phyloP scores from a whole-genome alignment of 2,888 invertebrate genomes.

The Andricus curvator region DNA sequence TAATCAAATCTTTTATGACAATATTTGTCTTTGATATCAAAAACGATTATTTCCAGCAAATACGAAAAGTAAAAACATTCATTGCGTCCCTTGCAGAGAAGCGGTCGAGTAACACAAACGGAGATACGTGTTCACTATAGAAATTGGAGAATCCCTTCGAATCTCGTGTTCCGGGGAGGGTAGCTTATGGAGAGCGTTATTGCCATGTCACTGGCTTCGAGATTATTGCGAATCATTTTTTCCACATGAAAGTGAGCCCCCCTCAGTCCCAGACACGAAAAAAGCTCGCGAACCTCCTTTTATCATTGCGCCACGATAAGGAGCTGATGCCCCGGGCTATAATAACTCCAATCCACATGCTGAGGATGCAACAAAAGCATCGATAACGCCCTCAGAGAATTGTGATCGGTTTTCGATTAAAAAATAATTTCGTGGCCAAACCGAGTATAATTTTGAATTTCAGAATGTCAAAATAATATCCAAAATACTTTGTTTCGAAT shows the following conservation, averaged over 20 bases:
- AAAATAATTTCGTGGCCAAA: neutral
- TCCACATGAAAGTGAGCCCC: constrained; percentile 70
- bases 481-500: neutral
- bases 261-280: constrained; percentile 38
- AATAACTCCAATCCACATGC: constrained; percentile 51
- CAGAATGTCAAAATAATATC: neutral
- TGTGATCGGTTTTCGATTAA: neutral
- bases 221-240: constrained; percentile 75
- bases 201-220: constrained; percentile 72
- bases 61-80: constrained; percentile 25
- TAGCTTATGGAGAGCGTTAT: constrained; percentile 70
- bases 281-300: constrained; percentile 41
- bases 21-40: constrained; percentile 17
- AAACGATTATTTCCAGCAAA: constrained; percentile 16
- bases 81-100: constrained; percentile 1
- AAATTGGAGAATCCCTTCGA: constrained; percentile 54
- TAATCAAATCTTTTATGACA: neutral
- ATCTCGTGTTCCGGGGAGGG: constrained; percentile 58
- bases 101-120: constrained; percentile 37
- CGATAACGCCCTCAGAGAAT: neutral
- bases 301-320: constrained; percentile 43
- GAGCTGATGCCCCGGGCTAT: constrained; percentile 49
- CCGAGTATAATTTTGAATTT: neutral
- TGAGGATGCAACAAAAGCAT: constrained; percentile 39
- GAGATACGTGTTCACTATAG: constrained; percentile 30